A percentile compares a stretch with the other conserved stretches of the same genome.
These are phyloP conservation scores for Pollimyrus isidori DNA, from an alignment of 2,113 vertebrate species.

Conservation along the genomic window DNA sequence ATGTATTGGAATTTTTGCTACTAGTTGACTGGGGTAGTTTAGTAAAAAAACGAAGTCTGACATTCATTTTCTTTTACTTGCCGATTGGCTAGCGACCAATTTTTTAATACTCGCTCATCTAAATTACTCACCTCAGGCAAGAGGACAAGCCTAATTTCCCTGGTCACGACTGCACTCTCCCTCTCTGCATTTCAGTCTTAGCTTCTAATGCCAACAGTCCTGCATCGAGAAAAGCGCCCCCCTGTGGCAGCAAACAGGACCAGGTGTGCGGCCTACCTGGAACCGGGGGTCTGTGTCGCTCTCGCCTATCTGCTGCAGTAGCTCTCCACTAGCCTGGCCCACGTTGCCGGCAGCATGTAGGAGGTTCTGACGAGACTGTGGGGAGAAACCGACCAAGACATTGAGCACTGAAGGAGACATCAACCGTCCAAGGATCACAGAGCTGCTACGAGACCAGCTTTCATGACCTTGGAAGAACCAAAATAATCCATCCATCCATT, in stretches of 20 bases:
- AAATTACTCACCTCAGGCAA: neutral
- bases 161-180: neutral
- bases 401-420: neutral
- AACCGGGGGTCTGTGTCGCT: slow-evolving; percentile 85
- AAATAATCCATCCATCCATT: too few relatives aligned
- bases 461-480: neutral
- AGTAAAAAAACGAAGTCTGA: neutral
- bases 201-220: neutral
- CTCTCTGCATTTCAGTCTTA: neutral
- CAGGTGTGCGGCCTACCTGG: slow-evolving; percentile 65
- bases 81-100: neutral
- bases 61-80: neutral
- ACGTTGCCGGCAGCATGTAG: slow-evolving; percentile 92
- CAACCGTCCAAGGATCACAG: neutral
- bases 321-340: slow-evolving; percentile 87
- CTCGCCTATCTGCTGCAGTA: slow-evolving; percentile 92
- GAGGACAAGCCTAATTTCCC: neutral
- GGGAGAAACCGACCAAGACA: neutral
- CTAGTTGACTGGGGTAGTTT: neutral
- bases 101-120: neutral
- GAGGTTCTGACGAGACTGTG: slow-evolving; percentile 87
- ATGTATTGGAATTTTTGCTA: neutral
- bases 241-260: neutral
- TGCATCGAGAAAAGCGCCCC: neutral
- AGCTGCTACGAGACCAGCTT: neutral